Evolutionary conservation across 2,888 invertebrate genomes (phyloP).

Genomic region (Drosophila infuscata): DNA sequence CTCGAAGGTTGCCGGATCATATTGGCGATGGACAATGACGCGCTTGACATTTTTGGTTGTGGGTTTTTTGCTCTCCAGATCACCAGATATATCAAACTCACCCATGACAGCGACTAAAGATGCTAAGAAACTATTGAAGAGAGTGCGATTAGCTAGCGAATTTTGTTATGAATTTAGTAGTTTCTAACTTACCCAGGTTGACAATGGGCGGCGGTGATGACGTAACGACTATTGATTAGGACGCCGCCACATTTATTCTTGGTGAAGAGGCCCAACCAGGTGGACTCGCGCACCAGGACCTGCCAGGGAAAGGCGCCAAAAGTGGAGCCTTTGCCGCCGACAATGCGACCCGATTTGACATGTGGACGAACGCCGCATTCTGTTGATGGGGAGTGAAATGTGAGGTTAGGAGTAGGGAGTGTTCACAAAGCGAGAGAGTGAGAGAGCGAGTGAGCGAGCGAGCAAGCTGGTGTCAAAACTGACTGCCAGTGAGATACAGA

Average conservation of each 20-base stretch:
- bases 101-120: constrained; percentile 96
- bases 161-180: rapidly evolving
- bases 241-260: constrained; percentile 98
- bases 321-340: constrained; percentile 93
- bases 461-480: constrained; percentile 33
- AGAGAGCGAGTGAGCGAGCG: constrained; percentile 39
- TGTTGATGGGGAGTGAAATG: constrained; percentile 86
- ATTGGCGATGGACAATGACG: constrained; percentile 94
- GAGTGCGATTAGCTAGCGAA: background rate
- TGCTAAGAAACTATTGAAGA: constrained; percentile 89
- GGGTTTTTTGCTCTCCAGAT: constrained; percentile 91
- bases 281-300: constrained; percentile 95
- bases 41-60: constrained; percentile 93
- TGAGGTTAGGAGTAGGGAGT: constrained; percentile 85
- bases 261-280: constrained; percentile 96
- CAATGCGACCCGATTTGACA: constrained; percentile 92
- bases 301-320: constrained; percentile 98
- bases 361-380: constrained; percentile 95
- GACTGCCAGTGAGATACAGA: constrained; percentile 42
- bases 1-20: constrained; percentile 95
- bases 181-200: constrained; percentile 91
- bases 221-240: constrained; percentile 93
- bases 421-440: constrained; percentile 76
- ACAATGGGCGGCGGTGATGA: constrained; percentile 97
- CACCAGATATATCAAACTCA: constrained; percentile 95